These are phyloP conservation scores for Gambusia holbrooki DNA, from an alignment of 2,113 vertebrate species.

Conservation along the genomic window DNA sequence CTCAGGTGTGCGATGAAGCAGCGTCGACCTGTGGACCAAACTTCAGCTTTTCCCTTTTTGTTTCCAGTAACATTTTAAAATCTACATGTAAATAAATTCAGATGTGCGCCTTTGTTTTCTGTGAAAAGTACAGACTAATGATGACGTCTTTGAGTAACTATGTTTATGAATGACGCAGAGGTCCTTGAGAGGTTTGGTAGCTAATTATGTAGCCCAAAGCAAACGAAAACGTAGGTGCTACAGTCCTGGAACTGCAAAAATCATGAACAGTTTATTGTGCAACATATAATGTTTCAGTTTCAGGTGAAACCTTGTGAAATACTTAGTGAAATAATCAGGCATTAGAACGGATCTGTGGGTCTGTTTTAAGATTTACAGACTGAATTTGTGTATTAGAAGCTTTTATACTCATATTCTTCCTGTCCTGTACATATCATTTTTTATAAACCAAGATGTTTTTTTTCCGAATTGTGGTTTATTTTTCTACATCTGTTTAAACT, in stretches of 20 bases:
- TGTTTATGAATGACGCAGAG: conserved; percentile 19
- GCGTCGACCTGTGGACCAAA: conserved; percentile 23
- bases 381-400: conserved; percentile 25
- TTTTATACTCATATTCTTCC: conserved; percentile 12
- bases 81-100: conserved; percentile 14
- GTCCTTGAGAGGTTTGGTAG: conserved; percentile 45
- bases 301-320: conserved; percentile 21
- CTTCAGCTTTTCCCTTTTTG: not conserved
- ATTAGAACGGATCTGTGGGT: conserved; percentile 18
- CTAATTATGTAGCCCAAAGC: conserved; percentile 55
- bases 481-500: conserved; percentile 22
- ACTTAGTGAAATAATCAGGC: conserved; percentile 27
- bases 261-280: conserved; percentile 30
- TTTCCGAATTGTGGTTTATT: conserved; percentile 27
- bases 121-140: conserved; percentile 26
- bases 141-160: not conserved
- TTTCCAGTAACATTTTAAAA: not conserved
- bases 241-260: conserved; percentile 56
- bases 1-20: conserved; percentile 40
- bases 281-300: conserved; percentile 47
- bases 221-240: conserved; percentile 39
- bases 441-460: conserved; percentile 8
- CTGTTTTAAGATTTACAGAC: conserved; percentile 19
- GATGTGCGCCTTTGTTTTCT: conserved; percentile 19
- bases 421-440: conserved; percentile 37